Base-by-base conservation (phyloP, 2,888 invertebrate species). In the Mallateleia sp. region DNA sequence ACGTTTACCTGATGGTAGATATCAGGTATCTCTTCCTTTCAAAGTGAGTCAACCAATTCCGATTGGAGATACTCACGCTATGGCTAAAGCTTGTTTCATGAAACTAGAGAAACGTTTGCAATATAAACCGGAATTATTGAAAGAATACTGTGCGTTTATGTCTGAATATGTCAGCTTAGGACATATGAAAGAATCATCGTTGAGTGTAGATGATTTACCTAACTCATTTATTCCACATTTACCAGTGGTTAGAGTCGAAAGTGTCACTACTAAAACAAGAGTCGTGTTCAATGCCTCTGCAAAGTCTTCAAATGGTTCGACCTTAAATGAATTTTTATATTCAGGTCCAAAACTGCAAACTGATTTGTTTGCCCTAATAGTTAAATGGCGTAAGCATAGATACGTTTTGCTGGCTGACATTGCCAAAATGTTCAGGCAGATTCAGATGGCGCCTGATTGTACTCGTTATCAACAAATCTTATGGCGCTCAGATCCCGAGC, bases 271-370 rank as follows among this genome's bases (percentile, higher is more conserved):
- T 0, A 67, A 62, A 9, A 22, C 78, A 0, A 34, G 82, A 28
- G 86, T 86, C 1, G 86, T 86, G 7, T 85, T 85, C 32, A 78
- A 86, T 22, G 86, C 86, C 3, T 77, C 81, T 5, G 20, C 32
- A 22, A 38, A 22, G 34, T 69, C 80, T 24, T 50, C 75, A 5
- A 80, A 74, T 38, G 75, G 75, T 25, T 52, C 75, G 1, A 64
- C 71, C 3, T 47, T 81, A 20, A 82, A 86, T 42, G 81, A 86
- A n/a, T 58, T 66, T 47, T 20, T 86, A 1, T 18, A 62, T 28
- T 25, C 52, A 5, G 75, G 80, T 11, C 75, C 75, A 0, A 74
- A 80, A 34, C 47, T 80, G 5, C 62, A 62, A 15, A 9, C 1
- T 34, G 18, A 62, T 38, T 18, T 62, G 4, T n/a, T 32, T 32